Conservation (phyloP, 2,797 vertebrate genomes). For the Brachymystax lenok region DNA sequence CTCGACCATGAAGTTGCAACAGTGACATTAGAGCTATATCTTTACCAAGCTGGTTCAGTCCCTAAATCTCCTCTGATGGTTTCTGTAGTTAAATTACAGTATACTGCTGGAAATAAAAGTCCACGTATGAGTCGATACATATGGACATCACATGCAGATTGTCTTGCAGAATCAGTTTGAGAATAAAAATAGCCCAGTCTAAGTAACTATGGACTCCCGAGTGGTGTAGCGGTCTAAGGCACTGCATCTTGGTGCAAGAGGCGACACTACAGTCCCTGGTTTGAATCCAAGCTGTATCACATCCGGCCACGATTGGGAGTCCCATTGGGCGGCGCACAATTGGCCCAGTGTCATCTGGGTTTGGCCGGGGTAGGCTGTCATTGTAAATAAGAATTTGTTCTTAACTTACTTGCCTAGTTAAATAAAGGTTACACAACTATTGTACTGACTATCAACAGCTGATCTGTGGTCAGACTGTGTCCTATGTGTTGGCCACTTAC, state of each 20-base stretch:
- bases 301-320: no score
- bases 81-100: neutral
- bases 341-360: no score
- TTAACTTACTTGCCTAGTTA: no score
- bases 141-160: neutral
- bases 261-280: no score
- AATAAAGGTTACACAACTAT: no score
- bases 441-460: neutral
- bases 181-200: neutral
- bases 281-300: no score
- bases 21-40: slow-evolving; percentile 23
- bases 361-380: no score
- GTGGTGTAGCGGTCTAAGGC: no score
- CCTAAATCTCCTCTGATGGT: neutral
- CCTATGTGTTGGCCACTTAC: slow-evolving; percentile 74
- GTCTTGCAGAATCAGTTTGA: neutral
- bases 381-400: no score
- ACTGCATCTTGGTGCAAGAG: no score
- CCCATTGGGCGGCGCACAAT: no score
- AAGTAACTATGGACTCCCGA: no score
- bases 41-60: neutral
- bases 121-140: neutral
- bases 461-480: neutral
- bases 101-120: neutral
- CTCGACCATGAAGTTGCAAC: slow-evolving; percentile 8